These are phyloP conservation scores for Perodicticus potto DNA, from an alignment of 2,797 vertebrate species.

Conservation along the genomic window DNA sequence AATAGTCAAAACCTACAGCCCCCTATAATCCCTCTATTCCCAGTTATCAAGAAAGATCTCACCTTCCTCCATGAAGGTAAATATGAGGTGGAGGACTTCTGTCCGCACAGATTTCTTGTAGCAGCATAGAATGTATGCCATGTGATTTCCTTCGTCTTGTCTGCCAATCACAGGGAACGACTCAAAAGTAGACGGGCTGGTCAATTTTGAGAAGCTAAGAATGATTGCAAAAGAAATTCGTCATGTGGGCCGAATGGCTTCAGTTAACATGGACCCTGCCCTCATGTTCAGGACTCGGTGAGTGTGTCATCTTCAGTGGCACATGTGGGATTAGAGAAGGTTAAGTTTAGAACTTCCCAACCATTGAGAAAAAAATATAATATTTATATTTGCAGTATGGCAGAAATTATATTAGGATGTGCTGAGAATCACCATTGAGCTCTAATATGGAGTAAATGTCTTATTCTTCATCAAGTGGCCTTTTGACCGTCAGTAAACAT, in stretches of 20 bases:
- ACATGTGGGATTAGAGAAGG: not conserved
- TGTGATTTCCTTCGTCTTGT: constrained; percentile 39
- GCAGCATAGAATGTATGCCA: not conserved
- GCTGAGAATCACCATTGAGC: not conserved
- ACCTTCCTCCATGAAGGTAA: constrained; percentile 99
- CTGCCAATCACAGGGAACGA: constrained; percentile 93
- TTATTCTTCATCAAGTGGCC: not conserved
- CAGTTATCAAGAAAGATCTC: constrained; percentile 99
- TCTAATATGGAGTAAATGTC: not conserved
- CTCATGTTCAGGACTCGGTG: constrained; percentile 99
- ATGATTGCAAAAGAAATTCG: constrained; percentile 99
- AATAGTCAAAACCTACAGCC: constrained; percentile 99
- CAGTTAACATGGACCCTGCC: constrained; percentile 99
- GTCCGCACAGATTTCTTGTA: not conserved
- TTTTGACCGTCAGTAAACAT: not conserved
- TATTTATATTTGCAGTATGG: not conserved
- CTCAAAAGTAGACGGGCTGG: constrained; percentile 98
- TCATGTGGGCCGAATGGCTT: constrained; percentile 98
- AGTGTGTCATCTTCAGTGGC: constrained; percentile 22
- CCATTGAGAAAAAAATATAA: not conserved
- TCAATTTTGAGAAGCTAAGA: constrained; percentile 99
- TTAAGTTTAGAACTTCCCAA: constrained; percentile 6
- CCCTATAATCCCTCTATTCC: constrained; percentile 98
- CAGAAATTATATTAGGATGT: not conserved
- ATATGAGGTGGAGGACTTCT: not conserved